Percentiles rank a stretch among this genome's conserved stretches.
Evolutionary conservation across 2,113 vertebrate genomes (phyloP).

Genomic region (Ursus arctos): DNA sequence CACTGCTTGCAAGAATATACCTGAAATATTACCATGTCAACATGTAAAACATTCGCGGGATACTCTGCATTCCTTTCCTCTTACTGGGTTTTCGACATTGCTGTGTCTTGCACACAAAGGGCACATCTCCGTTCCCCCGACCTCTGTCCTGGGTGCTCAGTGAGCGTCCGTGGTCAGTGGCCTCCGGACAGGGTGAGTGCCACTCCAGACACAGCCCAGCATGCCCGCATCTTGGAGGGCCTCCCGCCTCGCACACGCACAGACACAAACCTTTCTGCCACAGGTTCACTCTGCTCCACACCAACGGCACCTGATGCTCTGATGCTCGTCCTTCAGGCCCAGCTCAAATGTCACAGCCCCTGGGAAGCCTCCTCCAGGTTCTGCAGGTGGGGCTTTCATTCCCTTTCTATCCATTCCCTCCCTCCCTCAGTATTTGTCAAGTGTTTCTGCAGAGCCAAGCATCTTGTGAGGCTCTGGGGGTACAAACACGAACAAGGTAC

Average conservation of each 20-base stretch:
- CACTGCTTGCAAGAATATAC: background rate
- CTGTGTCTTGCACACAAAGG: too few species aligned
- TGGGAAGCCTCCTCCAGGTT: background rate
- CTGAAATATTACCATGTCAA: background rate
- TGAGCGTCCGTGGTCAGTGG: background rate
- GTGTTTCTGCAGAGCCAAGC: background rate
- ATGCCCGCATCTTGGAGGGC: too few species aligned
- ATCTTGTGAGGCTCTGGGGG: background rate
- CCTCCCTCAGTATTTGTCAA: background rate
- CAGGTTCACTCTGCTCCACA: background rate
- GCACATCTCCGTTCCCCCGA: accelerated
- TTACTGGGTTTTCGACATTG: background rate
- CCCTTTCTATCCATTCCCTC: background rate
- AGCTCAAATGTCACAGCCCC: background rate
- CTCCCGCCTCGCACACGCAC: background rate
- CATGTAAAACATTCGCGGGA: background rate
- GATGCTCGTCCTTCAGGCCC: background rate
- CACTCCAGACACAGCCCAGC: background rate
- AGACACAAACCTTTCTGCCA: background rate
- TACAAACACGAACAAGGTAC: background rate
- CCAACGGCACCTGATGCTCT: too few species aligned
- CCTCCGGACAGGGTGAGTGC: accelerated
- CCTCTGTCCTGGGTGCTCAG: background rate
- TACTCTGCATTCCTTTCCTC: background rate
- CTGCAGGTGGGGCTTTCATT: background rate